These are phyloP conservation scores for Phthorimaea operculella DNA, from an alignment of 1,140 invertebrate species.

Conservation along the genomic window DNA sequence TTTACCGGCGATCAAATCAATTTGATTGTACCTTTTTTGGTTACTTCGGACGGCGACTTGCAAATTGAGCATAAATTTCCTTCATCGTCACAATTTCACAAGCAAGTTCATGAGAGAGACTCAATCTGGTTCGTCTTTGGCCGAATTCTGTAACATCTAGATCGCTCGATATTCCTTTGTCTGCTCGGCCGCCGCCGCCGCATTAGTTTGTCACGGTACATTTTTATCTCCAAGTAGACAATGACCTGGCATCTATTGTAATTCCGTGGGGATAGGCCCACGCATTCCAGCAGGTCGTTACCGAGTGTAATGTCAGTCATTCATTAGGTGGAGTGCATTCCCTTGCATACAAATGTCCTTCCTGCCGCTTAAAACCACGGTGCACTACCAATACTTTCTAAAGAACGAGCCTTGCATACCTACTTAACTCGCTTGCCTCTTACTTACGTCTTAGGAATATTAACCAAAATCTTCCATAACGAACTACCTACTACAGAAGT, in stretches of 20 bases:
- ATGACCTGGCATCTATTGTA: constrained; percentile 19
- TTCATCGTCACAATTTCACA: not conserved
- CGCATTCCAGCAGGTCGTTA: constrained; percentile 28
- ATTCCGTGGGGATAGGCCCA: constrained; percentile 21
- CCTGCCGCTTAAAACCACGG: constrained; percentile 1
- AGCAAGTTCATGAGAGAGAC: not conserved
- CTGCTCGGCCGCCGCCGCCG: not conserved
- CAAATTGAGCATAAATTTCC: not conserved
- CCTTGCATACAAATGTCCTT: constrained; percentile 37
- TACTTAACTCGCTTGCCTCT: no score
- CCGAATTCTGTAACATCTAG: not conserved
- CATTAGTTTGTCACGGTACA: not conserved
- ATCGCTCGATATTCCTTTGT: not conserved
- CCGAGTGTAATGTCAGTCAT: constrained; percentile 29
- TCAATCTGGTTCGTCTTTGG: not conserved
- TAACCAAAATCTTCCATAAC: not conserved
- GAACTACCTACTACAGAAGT: not conserved
- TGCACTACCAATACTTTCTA: not conserved
- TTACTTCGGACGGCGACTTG: not conserved
- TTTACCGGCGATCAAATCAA: constrained; percentile 27
- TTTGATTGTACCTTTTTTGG: constrained; percentile 8
- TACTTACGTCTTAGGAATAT: not conserved
- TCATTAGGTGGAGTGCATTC: constrained; percentile 36
- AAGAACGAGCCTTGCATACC: not conserved
- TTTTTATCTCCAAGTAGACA: constrained; percentile 15